Evolutionary conservation across 2,797 vertebrate species (phyloP).

Genomic region (Sebastes steindachneri): DNA sequence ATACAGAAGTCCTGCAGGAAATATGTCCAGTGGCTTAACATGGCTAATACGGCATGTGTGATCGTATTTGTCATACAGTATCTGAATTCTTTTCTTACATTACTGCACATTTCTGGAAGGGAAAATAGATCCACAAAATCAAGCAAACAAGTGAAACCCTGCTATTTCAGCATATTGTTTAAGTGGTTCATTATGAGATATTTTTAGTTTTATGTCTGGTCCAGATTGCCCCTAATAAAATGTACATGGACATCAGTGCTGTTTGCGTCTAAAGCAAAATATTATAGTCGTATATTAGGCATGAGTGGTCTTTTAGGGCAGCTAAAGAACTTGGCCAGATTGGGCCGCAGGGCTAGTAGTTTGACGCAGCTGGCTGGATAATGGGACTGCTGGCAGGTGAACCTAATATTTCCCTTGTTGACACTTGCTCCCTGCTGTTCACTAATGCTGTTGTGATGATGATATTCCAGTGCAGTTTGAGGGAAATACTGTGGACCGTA

Average conservation of each 20-base stretch:
- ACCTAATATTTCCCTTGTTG: conserved; percentile 37
- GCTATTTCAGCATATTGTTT: background rate
- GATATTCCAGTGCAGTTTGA: conserved; percentile 4
- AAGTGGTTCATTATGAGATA: background rate
- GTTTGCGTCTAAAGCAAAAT: conserved; percentile 17
- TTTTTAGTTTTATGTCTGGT: background rate
- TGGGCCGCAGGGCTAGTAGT: conserved; percentile 19
- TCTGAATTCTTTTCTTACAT: background rate
- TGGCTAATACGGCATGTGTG: conserved; percentile 2
- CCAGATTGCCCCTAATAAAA: conserved; percentile 34
- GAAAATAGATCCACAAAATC: background rate
- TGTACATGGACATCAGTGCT: conserved; percentile 4
- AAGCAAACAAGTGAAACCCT: background rate
- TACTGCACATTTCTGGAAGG: background rate
- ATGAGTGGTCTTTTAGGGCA: conserved; percentile 38
- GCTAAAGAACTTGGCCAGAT: conserved; percentile 29
- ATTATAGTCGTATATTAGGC: conserved; percentile 14
- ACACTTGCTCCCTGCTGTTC: conserved; percentile 38
- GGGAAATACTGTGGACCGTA: background rate
- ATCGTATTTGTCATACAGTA: background rate
- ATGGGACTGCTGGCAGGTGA: conserved; percentile 45
- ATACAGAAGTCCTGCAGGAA: background rate
- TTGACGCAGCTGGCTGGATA: conserved; percentile 41
- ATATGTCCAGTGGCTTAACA: conserved; percentile 11
- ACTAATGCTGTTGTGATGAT: conserved; percentile 26